Base-by-base conservation (phyloP, 92 coral and sea anemone species). In the Meandrina meandrites region DNA sequence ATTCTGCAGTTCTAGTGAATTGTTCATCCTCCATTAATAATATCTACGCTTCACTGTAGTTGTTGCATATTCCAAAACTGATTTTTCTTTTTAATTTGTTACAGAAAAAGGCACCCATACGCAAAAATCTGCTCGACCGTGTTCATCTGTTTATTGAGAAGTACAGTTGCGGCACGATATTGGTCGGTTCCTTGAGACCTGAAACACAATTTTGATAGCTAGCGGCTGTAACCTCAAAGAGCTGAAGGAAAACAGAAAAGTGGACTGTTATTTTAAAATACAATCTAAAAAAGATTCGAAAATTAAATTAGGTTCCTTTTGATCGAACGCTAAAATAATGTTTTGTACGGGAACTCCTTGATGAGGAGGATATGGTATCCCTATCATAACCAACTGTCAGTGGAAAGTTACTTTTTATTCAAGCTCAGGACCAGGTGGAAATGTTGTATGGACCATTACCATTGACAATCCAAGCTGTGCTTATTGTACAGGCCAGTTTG, bases 401-500 rank as follows among this genome's bases (percentile, higher is more conserved):
- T 76, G 80, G 19, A 45, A 50, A 47, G 22, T 27, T 15, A n/a
- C n/a, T 76, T 76, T 76, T 45, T 5, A 47, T 48, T 24, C 0
- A 47, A 37, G 45, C 1, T 22, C 80, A 78, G 58, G 4, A 19
- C 16, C n/a, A 47, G 30, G 31, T n/a, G 28, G 37, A 78, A 31
- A 78, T 78, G 77, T 13, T 73, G 81, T 51, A 51, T 28, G 64
- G 35, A 34, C 75, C 75, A 15, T 17, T 60, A 37, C 74, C 51
- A 37, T 64, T 62, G 56, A 37, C 75, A 9, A 31, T 81, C 35
- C 24, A 60, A 81, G 22, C 75, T 18, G 72, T 62, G 75, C 34
- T 73, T n/a, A 78, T 78, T 53, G 45, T 78, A 32, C 51, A 71
- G 56, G 68, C 88, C 21, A 37, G 57, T 84, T 47, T 76, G 17